Conservation (phyloP, 2,888 invertebrate species). For the Pheosia gnoma region DNA sequence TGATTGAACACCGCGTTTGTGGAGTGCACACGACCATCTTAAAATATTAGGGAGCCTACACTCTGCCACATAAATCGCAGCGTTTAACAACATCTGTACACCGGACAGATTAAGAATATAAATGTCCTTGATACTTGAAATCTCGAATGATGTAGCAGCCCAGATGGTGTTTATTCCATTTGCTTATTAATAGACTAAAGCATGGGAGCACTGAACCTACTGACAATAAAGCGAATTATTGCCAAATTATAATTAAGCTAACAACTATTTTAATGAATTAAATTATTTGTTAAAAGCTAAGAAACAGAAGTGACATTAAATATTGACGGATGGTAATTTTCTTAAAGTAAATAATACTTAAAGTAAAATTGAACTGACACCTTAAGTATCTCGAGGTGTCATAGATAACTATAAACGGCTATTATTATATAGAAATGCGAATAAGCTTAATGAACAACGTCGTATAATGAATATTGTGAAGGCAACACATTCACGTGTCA, state of each 20-base stretch:
- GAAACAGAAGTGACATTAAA: background rate
- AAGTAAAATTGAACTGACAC: background rate
- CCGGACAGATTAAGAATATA: conserved; percentile 33
- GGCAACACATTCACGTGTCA: too few species aligned
- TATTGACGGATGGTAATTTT: background rate
- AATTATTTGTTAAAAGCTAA: background rate
- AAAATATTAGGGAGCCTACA: conserved; percentile 50
- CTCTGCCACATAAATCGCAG: conserved; percentile 19
- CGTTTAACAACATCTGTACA: conserved; percentile 34
- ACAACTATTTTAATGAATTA: too few species aligned
- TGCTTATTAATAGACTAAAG: conserved; percentile 30
- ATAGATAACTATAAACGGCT: background rate
- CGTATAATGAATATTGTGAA: background rate
- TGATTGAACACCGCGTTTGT: conserved; percentile 69
- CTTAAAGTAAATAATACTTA: background rate
- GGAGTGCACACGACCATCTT: conserved; percentile 65
- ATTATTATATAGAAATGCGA: background rate
- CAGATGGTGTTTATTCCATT: conserved; percentile 36
- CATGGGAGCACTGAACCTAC: background rate
- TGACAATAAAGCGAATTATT: conserved; percentile 1
- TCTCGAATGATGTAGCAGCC: conserved; percentile 20
- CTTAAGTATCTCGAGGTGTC: background rate
- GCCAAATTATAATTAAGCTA: conserved; percentile 2
- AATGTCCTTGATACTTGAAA: conserved; percentile 42
- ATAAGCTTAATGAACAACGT: background rate